Evolutionary conservation across 2,797 vertebrate species (phyloP), one percentile per base, ranked within the genome.

Genomic region (Enteromius viviparus): DNA sequence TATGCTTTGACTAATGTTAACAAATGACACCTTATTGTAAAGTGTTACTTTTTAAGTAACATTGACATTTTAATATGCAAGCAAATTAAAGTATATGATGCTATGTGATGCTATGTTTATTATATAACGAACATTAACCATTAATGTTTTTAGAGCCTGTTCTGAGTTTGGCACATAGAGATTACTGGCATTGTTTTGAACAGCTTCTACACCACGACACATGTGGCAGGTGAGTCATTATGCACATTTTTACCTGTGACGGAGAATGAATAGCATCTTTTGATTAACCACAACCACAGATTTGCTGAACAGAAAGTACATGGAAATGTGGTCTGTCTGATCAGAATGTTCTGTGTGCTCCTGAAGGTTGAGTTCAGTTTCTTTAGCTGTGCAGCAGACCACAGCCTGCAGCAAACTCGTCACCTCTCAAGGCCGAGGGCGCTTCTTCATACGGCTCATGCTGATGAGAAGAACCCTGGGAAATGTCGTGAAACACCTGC

Each of bases 121-220:
- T n/a, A 55, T 11, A n/a, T 53, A 53, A 74, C 19, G n/a, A 23
- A 53, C 17, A 74, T 60, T 60, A 60, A 60, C 23, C 3, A 21
- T 83, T 29, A 70, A 29, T 15, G 5, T 62, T 53, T 89, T 42
- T 86, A 97, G 96, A 97, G 74, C 93, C 95, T 0, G 90, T 95
- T 78, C 91, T 96, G 83, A 95, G 94, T 49, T 91, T 96, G 88
- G 92, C 93, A 4, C 93, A 92, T 81, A 93, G 95, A 90, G 96
- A 96, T 89, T 96, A 95, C 88, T 97, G 96, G 96, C 93, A 95
- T 37, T 96, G 95, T 83, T 91, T 96, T 62, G 94, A 96, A 85
- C 94, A 95, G 85, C 92, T 97, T 15, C 91, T 91, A 11, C 90
- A 90, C 0, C 92, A 91, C 9, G 93, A 94, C 78, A 72, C 90